Evolutionary conservation across 2,797 vertebrate species (phyloP).

Genomic region (Triplophysa bombifrons): DNA sequence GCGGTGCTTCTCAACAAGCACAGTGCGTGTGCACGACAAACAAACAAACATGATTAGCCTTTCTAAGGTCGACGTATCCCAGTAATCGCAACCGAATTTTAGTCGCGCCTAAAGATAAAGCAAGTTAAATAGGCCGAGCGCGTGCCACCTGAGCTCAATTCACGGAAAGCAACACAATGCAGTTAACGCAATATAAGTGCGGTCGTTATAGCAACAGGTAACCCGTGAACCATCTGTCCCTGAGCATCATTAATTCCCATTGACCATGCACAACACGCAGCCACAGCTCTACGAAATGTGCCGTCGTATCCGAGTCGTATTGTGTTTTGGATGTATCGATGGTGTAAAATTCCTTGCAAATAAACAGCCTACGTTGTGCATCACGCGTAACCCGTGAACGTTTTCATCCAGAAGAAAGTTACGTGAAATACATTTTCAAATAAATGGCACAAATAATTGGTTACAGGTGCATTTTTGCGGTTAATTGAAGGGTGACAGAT

Average conservation of each 20-base stretch:
- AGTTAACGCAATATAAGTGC: slow-evolving; percentile 40
- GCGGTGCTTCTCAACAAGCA: neutral
- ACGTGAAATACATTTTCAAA: neutral
- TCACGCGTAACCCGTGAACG: neutral
- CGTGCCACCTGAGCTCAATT: slow-evolving; percentile 48
- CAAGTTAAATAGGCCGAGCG: slow-evolving; percentile 8
- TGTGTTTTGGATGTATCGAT: neutral
- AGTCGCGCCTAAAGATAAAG: slow-evolving; percentile 22
- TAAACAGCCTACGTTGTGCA: neutral
- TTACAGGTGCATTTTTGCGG: neutral
- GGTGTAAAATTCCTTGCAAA: neutral
- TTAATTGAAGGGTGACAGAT: slow-evolving; percentile 17
- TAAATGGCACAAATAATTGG: slow-evolving; percentile 2
- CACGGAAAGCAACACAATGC: slow-evolving; percentile 28
- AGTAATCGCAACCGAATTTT: neutral
- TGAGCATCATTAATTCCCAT: slow-evolving; percentile 51
- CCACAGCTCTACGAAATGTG: neutral
- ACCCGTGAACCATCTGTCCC: slow-evolving; percentile 51
- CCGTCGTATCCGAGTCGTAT: neutral
- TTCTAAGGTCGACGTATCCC: slow-evolving; percentile 12
- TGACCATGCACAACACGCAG: slow-evolving; percentile 35
- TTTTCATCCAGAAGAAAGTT: neutral
- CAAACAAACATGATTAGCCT: slow-evolving; percentile 7
- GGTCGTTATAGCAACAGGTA: slow-evolving; percentile 59
- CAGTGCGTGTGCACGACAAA: neutral